A percentile compares a stretch with the other conserved stretches of the same genome.
Conservation (phyloP, 2,888 invertebrate species). For the Therioaphis trifolii region DNA sequence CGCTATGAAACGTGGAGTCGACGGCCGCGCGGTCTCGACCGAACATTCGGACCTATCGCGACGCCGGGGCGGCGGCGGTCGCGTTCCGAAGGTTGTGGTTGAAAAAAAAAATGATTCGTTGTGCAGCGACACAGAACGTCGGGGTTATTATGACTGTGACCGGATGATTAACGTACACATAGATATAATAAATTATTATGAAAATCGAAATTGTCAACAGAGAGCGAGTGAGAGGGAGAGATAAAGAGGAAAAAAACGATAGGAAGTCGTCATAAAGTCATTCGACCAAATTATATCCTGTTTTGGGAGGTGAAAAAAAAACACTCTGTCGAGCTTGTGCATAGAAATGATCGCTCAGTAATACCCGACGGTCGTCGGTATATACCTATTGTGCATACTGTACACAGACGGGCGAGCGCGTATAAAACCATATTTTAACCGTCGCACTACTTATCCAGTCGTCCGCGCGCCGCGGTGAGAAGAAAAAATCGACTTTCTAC, state of each 20-base stretch:
- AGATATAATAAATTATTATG: background rate
- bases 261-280: conserved; percentile 45
- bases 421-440: conserved; percentile 12
- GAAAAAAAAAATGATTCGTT: conserved; percentile 39
- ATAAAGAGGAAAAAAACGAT: background rate
- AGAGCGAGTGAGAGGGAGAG: background rate
- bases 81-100: conserved; percentile 18
- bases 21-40: too few relatives aligned
- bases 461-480: conserved; percentile 13
- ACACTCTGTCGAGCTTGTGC: too few relatives aligned
- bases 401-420: background rate
- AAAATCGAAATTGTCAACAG: conserved; percentile 44
- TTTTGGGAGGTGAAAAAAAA: conserved; percentile 28
- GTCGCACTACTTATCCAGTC: conserved; percentile 40
- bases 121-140: conserved; percentile 46
- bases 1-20: too few relatives aligned
- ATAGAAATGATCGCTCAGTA: too few relatives aligned
- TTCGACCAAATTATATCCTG: conserved; percentile 60
- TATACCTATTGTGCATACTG: too few relatives aligned
- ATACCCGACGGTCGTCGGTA: too few relatives aligned
- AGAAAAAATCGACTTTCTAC: conserved; percentile 28
- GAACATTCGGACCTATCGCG: too few relatives aligned
- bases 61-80: too few relatives aligned
- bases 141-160: conserved; percentile 34
- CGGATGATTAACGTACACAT: conserved; percentile 43